A percentile compares a stretch with the other conserved stretches of the same genome.
Evolutionary conservation across 1,140 invertebrate genomes (phyloP).

Genomic region (Oscheius sp.): DNA sequence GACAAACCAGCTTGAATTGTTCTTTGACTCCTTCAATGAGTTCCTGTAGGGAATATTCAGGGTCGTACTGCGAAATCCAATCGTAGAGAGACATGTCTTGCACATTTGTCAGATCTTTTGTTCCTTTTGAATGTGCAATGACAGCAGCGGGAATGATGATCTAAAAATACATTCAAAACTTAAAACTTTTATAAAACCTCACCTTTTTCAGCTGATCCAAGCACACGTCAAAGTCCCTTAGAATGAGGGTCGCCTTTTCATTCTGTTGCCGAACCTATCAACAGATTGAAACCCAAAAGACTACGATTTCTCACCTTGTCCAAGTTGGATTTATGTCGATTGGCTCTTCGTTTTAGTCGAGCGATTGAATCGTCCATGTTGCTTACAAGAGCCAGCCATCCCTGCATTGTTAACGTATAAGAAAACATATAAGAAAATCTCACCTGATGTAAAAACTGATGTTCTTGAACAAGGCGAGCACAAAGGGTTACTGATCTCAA

Average conservation of each 20-base stretch:
- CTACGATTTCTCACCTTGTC: no score
- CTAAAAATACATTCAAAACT: not conserved
- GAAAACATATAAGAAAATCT: not conserved
- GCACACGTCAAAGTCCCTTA: not conserved
- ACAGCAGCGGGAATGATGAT: not conserved
- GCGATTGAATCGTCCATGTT: not conserved
- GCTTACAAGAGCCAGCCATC: not conserved
- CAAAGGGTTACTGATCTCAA: not conserved
- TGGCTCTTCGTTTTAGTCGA: not conserved
- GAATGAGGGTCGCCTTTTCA: not conserved
- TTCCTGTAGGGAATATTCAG: not conserved
- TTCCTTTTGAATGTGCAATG: not conserved
- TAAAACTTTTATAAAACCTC: not conserved
- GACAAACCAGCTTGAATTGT: not conserved
- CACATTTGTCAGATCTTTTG: not conserved
- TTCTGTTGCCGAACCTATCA: not conserved
- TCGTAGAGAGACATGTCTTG: not conserved
- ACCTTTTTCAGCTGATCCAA: not conserved
- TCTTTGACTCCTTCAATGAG: not conserved
- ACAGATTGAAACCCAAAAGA: no score
- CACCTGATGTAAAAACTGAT: not conserved
- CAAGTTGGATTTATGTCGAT: not conserved
- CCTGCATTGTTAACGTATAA: not conserved
- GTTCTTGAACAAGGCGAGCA: not conserved
- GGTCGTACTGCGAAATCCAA: slow-evolving; percentile 1